These are phyloP conservation scores for Hoplias malabaricus DNA, from an alignment of 2,113 vertebrate species.

Conservation along the genomic window DNA sequence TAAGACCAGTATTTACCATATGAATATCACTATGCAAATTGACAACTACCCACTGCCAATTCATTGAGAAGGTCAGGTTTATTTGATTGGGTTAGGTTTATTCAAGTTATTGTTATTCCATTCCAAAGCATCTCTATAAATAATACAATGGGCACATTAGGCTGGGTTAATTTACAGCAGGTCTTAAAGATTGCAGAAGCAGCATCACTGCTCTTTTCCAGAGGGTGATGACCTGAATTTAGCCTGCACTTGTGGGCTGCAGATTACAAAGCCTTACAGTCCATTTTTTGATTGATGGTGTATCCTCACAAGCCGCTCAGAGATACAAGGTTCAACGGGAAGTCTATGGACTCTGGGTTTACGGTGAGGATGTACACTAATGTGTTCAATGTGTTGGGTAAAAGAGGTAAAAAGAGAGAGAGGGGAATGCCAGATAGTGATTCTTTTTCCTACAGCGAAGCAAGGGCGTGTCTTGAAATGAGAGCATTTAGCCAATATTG, in stretches of 20 bases:
- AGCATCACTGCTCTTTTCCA: neutral
- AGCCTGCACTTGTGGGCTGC: constrained; percentile 23
- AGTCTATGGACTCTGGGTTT: constrained; percentile 14
- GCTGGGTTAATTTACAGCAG: constrained; percentile 20
- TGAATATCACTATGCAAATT: too few species aligned
- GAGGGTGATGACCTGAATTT: constrained; percentile 24
- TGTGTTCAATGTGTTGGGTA: constrained; percentile 42
- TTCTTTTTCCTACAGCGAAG: constrained; percentile 20
- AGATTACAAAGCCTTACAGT: constrained; percentile 18
- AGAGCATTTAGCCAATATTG: constrained; percentile 38
- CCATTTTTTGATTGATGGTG: constrained; percentile 38
- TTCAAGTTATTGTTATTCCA: neutral
- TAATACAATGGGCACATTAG: neutral
- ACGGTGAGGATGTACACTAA: constrained; percentile 43
- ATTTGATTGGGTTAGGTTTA: neutral
- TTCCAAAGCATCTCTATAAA: too few species aligned
- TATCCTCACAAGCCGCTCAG: constrained; percentile 24
- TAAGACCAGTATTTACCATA: too few species aligned
- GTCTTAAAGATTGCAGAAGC: neutral
- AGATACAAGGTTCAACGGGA: constrained; percentile 29
- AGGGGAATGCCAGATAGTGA: constrained; percentile 23
- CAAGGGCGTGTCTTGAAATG: constrained; percentile 13
- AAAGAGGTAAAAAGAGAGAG: neutral
- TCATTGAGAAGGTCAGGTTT: too few species aligned
- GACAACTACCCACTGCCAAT: too few species aligned